Percentiles rank a stretch among this genome's conserved stretches.
phyloP scores from a whole-genome alignment of 2,113 vertebrate genomes.

The Patagioenas fasciata region DNA sequence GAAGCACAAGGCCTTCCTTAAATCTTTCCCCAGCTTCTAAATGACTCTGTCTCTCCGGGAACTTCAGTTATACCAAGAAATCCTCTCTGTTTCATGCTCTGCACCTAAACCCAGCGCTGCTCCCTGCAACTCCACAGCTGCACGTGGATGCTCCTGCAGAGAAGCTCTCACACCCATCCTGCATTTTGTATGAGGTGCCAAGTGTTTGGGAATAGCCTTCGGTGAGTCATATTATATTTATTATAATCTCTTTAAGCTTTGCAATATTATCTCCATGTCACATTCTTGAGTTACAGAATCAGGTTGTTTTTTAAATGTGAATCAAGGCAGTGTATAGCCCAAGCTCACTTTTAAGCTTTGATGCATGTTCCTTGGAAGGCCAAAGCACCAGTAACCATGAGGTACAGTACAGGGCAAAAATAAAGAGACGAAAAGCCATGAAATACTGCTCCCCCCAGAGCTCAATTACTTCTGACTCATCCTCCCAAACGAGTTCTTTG shows the following conservation, averaged over 20 bases:
- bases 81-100: background rate
- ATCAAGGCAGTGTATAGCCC: background rate
- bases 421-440: background rate
- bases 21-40: background rate
- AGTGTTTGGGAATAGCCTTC: background rate
- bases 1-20: background rate
- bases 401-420: background rate
- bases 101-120: background rate
- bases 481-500: slow-evolving; percentile 44
- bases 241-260: background rate
- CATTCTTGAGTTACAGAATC: background rate
- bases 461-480: slow-evolving; percentile 65
- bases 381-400: background rate
- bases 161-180: background rate
- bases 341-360: background rate
- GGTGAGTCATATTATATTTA: background rate
- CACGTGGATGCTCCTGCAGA: background rate
- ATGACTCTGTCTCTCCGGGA: background rate
- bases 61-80: background rate
- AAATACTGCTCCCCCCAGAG: slow-evolving; percentile 33
- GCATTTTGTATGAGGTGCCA: background rate
- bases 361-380: background rate
- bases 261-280: background rate
- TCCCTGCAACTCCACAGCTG: background rate
- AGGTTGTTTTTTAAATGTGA: background rate